These are phyloP conservation scores for Chrysemys picta DNA, from an alignment of 2,113 vertebrate genomes.

Conservation along the genomic window DNA sequence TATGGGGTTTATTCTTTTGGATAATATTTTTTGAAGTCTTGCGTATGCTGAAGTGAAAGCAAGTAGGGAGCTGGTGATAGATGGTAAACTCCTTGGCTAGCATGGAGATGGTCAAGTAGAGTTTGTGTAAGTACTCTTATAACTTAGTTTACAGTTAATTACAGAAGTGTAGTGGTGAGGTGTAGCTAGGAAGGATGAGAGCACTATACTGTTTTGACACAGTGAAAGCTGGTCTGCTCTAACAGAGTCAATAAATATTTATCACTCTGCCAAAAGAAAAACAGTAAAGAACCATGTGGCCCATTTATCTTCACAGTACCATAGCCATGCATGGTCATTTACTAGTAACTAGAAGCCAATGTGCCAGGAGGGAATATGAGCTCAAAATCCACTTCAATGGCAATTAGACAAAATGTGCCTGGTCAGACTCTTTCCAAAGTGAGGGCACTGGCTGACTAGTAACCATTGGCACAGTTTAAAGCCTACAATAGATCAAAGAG, in stretches of 20 bases:
- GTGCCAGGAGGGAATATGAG: fast-evolving
- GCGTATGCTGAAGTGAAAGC: neutral
- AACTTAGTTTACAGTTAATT: neutral
- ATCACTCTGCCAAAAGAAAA: neutral
- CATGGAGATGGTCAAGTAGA: neutral
- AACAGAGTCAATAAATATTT: neutral
- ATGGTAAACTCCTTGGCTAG: neutral
- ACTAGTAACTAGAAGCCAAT: fast-evolving
- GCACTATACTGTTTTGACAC: no score
- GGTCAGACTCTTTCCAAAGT: neutral
- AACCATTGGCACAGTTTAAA: neutral
- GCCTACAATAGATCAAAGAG: constrained; percentile 26
- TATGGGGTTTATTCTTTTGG: neutral
- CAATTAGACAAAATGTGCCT: fast-evolving
- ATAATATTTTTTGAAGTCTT: neutral
- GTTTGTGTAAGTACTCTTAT: neutral
- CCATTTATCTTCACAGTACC: neutral
- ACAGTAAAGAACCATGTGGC: neutral
- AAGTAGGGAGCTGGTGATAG: neutral
- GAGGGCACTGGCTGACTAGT: neutral
- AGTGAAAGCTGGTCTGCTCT: no score
- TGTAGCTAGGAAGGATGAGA: no score
- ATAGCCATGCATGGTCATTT: neutral
- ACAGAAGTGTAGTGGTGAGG: no score
- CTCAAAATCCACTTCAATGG: neutral